Conservation (phyloP, 2,113 vertebrate species). For the Pseudois nayaur region DNA sequence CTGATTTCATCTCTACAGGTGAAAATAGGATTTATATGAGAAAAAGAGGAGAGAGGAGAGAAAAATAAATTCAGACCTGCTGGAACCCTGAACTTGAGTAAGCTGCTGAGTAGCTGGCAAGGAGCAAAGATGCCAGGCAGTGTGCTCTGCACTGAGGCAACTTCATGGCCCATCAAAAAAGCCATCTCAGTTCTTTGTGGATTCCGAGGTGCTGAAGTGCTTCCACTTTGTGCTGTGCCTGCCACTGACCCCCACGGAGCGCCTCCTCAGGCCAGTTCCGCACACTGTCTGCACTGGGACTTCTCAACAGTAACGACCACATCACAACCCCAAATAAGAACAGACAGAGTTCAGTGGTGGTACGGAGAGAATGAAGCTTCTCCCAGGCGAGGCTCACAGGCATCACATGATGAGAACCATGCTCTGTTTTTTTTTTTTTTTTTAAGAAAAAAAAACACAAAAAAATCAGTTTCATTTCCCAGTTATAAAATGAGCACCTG, state of each 20-base stretch:
- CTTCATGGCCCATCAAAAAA: background rate
- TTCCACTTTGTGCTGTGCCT: background rate
- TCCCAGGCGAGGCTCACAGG: background rate
- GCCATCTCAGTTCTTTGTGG: background rate
- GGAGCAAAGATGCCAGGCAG: background rate
- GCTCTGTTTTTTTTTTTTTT: background rate
- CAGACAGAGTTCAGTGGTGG: accelerated
- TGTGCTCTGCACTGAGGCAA: accelerated
- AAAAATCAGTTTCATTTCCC: background rate
- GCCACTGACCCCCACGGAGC: background rate
- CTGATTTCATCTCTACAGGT: background rate
- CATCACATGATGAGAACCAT: background rate
- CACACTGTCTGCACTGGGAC: accelerated
- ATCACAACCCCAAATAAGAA: too few relatives aligned
- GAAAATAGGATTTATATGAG: background rate
- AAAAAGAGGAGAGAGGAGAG: background rate
- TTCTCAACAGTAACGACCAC: accelerated
- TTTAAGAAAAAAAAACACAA: background rate
- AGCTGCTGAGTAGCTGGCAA: background rate
- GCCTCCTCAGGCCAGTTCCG: background rate
- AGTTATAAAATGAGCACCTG: background rate
- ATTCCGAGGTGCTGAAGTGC: background rate
- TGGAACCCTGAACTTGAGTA: background rate
- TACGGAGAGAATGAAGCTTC: background rate
- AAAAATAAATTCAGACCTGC: too few relatives aligned